phyloP scores from a whole-genome alignment of 2,113 vertebrate genomes.

The Microcebus griseorufus region DNA sequence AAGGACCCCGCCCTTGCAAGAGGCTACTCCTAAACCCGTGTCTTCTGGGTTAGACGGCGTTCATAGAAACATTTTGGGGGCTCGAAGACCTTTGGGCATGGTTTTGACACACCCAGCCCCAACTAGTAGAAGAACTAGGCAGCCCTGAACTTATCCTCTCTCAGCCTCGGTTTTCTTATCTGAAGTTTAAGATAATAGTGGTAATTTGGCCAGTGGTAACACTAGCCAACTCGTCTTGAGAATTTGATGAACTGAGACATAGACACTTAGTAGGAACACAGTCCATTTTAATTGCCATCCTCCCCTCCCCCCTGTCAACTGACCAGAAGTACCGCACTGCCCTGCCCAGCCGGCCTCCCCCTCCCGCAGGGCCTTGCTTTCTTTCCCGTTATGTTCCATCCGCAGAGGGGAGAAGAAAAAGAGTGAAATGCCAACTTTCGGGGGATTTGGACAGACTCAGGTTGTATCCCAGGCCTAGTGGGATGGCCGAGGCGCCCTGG shows the following conservation, averaged over 20 bases:
- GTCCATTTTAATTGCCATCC: not conserved
- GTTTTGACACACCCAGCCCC: not conserved
- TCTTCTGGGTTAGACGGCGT: not conserved
- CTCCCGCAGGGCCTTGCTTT: not conserved
- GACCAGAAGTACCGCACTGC: not conserved
- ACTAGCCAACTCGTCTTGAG: not conserved
- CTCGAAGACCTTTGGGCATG: not conserved
- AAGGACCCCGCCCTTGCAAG: slow-evolving; percentile 23
- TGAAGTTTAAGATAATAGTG: not conserved
- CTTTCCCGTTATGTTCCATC: not conserved
- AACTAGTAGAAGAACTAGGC: not conserved
- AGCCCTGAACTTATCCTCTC: not conserved
- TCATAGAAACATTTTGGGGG: not conserved
- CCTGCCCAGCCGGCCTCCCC: too few species aligned
- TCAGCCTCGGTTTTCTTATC: not conserved
- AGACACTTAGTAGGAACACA: not conserved
- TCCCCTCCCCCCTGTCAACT: rapidly evolving
- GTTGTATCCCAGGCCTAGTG: not conserved
- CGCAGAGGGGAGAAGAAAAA: not conserved
- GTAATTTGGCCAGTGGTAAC: not conserved
- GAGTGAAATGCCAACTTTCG: too few species aligned
- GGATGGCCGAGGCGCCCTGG: not conserved
- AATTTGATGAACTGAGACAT: not conserved
- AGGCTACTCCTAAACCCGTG: not conserved
- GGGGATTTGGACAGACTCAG: not conserved